phyloP scores from a whole-genome alignment of 1,140 invertebrate genomes.

The Centruroides vittatus region DNA sequence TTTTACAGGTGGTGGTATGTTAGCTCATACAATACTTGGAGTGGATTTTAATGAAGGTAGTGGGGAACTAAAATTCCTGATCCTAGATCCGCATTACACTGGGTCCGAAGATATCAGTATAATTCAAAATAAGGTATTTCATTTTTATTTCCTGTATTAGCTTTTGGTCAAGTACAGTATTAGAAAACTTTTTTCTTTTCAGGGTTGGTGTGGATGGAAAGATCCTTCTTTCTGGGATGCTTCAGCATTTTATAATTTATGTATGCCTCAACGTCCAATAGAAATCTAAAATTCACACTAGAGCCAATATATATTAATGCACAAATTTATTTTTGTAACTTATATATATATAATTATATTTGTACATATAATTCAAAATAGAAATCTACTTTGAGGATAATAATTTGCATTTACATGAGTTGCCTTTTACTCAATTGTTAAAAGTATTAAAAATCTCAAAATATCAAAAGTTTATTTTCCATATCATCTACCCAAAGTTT shows the following conservation, averaged over 20 bases:
- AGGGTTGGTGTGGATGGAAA: slow-evolving; percentile 95
- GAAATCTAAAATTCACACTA: slow-evolving; percentile 1
- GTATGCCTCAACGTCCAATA: slow-evolving; percentile 52
- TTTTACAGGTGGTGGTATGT: slow-evolving; percentile 71
- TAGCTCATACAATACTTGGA: slow-evolving; percentile 96
- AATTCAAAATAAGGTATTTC: slow-evolving; percentile 34
- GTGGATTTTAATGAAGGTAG: slow-evolving; percentile 67
- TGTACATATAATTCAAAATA: too few relatives aligned
- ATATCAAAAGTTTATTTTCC: too few relatives aligned
- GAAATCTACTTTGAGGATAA: too few relatives aligned
- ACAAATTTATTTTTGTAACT: too few relatives aligned
- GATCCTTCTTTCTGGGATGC: slow-evolving; percentile 79
- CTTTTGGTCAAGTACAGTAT: too few relatives aligned
- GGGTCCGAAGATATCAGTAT: slow-evolving; percentile 43
- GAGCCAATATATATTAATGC: too few relatives aligned
- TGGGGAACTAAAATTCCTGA: slow-evolving; percentile 68
- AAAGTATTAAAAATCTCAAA: too few relatives aligned
- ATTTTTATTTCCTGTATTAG: neutral
- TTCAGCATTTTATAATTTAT: slow-evolving; percentile 86
- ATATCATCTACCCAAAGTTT: too few relatives aligned
- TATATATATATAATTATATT: too few relatives aligned
- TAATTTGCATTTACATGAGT: too few relatives aligned
- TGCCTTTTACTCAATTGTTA: too few relatives aligned
- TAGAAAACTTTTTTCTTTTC: slow-evolving; percentile 1
- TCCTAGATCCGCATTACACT: slow-evolving; percentile 96